These are phyloP conservation scores for Characodon lateralis DNA, from an alignment of 2,797 vertebrate species.

Conservation along the genomic window DNA sequence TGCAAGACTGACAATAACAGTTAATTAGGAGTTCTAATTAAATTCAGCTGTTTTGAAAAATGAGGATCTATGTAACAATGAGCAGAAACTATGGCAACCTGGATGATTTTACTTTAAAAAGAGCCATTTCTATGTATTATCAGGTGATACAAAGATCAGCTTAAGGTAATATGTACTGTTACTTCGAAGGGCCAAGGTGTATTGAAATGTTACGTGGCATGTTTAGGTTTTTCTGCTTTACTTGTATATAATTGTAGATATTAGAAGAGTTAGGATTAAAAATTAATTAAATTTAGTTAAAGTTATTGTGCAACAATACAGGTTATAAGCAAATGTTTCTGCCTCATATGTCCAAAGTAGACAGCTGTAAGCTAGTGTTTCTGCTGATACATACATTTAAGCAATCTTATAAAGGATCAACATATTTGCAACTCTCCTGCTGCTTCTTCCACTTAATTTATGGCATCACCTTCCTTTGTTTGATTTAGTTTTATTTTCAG, in stretches of 20 bases:
- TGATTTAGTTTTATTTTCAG: neutral
- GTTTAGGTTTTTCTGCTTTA: neutral
- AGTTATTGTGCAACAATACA: neutral
- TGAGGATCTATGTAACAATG: slow-evolving; percentile 20
- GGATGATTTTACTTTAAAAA: slow-evolving; percentile 25
- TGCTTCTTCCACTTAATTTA: slow-evolving; percentile 11
- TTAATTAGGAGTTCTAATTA: slow-evolving; percentile 51
- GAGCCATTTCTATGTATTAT: slow-evolving; percentile 1
- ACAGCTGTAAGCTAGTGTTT: slow-evolving; percentile 46
- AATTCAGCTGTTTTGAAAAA: slow-evolving; percentile 42
- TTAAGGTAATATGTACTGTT: neutral
- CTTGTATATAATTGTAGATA: neutral
- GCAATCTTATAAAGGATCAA: neutral
- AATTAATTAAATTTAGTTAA: neutral
- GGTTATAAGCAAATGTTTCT: neutral
- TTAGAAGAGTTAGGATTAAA: slow-evolving; percentile 2
- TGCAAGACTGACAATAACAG: slow-evolving; percentile 26
- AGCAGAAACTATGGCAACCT: slow-evolving; percentile 28
- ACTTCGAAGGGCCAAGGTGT: neutral
- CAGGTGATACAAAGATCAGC: slow-evolving; percentile 39
- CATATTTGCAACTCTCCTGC: slow-evolving; percentile 18
- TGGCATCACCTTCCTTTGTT: slow-evolving; percentile 16
- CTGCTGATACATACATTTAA: neutral
- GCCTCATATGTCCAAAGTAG: neutral
- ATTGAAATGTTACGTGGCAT: neutral